phyloP scores from a whole-genome alignment of 92 coral and sea anemone genomes.

The Hydrozoanthus gracilis region DNA sequence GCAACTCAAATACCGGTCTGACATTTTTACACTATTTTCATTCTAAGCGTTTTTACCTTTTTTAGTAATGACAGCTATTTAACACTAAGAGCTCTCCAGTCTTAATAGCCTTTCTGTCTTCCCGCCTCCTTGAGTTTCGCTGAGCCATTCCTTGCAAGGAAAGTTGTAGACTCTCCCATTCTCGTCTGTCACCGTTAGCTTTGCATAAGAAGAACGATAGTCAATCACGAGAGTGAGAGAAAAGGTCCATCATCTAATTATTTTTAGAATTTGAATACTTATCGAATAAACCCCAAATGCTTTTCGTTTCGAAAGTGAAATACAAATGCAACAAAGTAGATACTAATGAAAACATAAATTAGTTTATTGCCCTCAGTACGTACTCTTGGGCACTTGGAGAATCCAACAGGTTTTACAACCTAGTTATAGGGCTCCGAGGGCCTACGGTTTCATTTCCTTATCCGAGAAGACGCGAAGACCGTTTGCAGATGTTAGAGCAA shows the following conservation, averaged over 20 bases:
- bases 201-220: not conserved
- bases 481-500: too few species aligned
- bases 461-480: too few species aligned
- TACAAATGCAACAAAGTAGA: too few species aligned
- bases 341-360: too few species aligned
- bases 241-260: not conserved
- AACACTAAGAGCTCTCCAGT: conserved; percentile 7
- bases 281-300: too few species aligned
- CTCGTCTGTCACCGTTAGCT: conserved; percentile 95
- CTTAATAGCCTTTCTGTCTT: conserved; percentile 88
- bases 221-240: not conserved
- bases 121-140: conserved; percentile 99
- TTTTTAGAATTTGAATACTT: too few species aligned
- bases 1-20: not conserved
- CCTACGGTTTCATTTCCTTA: too few species aligned
- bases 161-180: conserved; percentile 83
- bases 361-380: too few species aligned
- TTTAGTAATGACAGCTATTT: not conserved
- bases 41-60: conserved; percentile 27
- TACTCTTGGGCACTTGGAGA: too few species aligned
- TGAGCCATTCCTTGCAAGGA: conserved; percentile 97
- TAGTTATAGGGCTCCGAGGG: too few species aligned
- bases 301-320: too few species aligned
- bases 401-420: too few species aligned
- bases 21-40: not conserved